Conservation (phyloP, 2,797 vertebrate genomes). For the Sebastes oblongus region DNA sequence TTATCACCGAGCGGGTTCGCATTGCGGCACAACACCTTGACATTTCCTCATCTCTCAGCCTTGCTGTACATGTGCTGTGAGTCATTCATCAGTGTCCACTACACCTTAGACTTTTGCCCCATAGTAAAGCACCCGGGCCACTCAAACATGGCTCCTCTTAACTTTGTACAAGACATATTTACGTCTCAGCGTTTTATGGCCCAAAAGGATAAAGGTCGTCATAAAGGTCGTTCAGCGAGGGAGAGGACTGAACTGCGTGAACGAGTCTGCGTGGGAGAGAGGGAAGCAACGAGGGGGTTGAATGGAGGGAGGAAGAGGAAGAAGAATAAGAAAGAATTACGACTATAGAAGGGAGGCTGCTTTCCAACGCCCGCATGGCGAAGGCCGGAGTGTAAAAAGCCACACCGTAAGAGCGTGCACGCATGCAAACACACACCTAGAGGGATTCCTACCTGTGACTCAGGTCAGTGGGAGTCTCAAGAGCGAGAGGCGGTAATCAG, state of each 20-base stretch:
- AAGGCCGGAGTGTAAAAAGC: slow-evolving; percentile 31
- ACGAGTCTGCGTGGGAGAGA: slow-evolving; percentile 41
- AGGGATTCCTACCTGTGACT: slow-evolving; percentile 74
- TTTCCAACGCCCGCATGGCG: slow-evolving; percentile 27
- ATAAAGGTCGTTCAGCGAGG: slow-evolving; percentile 41
- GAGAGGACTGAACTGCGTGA: slow-evolving; percentile 1
- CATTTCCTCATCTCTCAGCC: slow-evolving; percentile 22
- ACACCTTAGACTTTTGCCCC: slow-evolving; percentile 69
- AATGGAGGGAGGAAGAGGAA: slow-evolving; percentile 46
- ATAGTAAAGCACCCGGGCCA: slow-evolving; percentile 43
- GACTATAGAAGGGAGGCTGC: slow-evolving; percentile 27
- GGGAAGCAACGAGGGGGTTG: slow-evolving; percentile 32
- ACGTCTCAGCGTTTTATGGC: slow-evolving; percentile 55
- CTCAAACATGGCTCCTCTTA: slow-evolving; percentile 50
- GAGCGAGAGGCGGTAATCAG: slow-evolving; percentile 81
- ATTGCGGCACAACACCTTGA: neutral
- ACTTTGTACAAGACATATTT: slow-evolving; percentile 59
- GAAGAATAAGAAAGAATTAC: slow-evolving; percentile 39
- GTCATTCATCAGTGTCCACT: slow-evolving; percentile 47
- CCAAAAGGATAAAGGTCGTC: slow-evolving; percentile 65
- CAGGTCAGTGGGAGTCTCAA: slow-evolving; percentile 75
- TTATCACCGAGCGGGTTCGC: neutral
- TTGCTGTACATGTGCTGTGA: slow-evolving; percentile 33
- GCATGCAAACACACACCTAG: slow-evolving; percentile 59
- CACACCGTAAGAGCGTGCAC: slow-evolving; percentile 18